phyloP scores from a whole-genome alignment of 2,797 vertebrate genomes.

The Myotis daubentonii region DNA sequence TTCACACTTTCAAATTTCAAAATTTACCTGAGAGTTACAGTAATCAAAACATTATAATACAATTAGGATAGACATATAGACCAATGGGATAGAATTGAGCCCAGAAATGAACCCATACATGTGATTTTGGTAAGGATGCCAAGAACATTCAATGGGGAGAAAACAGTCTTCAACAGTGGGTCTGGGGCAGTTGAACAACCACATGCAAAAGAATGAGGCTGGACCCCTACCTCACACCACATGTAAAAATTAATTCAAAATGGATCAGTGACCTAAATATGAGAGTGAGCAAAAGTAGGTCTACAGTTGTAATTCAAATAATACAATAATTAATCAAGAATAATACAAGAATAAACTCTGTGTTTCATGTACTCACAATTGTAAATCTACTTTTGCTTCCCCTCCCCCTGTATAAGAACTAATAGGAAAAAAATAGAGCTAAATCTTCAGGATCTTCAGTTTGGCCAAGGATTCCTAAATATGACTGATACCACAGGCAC shows the following conservation, averaged over 20 bases:
- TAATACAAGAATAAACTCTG: background rate
- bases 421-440: background rate
- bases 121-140: background rate
- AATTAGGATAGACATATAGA: background rate
- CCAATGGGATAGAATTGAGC: background rate
- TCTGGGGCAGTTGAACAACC: background rate
- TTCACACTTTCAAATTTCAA: constrained; percentile 32
- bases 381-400: background rate
- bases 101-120: background rate
- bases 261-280: background rate
- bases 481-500: background rate
- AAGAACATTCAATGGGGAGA: background rate
- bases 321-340: background rate
- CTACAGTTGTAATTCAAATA: background rate
- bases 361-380: background rate
- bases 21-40: background rate
- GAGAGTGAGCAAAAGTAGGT: background rate
- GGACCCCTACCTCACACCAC: background rate
- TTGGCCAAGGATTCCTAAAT: background rate
- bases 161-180: background rate
- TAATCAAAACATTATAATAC: background rate
- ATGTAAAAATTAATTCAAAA: background rate
- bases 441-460: background rate
- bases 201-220: background rate
- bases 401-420: background rate